Evolutionary conservation across 2,113 vertebrate species (phyloP).

Genomic region (Amphilophus citrinellus): DNA sequence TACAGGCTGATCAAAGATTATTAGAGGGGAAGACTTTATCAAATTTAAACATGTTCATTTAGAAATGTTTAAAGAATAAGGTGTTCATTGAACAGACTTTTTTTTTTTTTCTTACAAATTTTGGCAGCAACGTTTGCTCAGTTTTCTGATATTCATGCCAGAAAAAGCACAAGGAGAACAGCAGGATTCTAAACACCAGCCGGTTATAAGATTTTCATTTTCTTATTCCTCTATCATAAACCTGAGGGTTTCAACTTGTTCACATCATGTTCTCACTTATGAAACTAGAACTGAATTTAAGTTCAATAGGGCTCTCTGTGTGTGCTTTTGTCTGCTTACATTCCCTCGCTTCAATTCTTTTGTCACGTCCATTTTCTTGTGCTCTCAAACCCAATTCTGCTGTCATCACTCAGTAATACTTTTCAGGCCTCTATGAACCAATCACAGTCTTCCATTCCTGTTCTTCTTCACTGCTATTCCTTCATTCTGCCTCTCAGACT

Average conservation of each 20-base stretch:
- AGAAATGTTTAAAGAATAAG: not conserved
- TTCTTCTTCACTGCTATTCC: not conserved
- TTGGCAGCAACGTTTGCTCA: not conserved
- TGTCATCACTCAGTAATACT: not conserved
- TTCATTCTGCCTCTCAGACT: not conserved
- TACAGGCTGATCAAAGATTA: too few species aligned
- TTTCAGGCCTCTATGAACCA: not conserved
- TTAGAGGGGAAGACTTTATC: too few species aligned
- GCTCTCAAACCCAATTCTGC: not conserved
- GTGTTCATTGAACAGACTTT: not conserved
- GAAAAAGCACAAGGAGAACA: not conserved
- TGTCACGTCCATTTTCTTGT: not conserved
- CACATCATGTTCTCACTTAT: not conserved
- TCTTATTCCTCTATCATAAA: not conserved
- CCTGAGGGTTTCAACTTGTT: not conserved
- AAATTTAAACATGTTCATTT: not conserved
- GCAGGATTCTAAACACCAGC: not conserved
- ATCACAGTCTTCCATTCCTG: accelerated
- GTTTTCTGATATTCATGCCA: not conserved
- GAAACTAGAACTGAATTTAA: not conserved
- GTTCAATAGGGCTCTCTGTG: not conserved
- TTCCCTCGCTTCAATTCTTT: not conserved
- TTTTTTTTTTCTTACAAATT: not conserved
- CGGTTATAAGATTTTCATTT: not conserved
- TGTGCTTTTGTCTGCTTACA: not conserved